Percentiles rank a stretch among this genome's conserved stretches.
Evolutionary conservation across 2,888 invertebrate genomes (phyloP).

Genomic region (Cactoblastis cactorum): DNA sequence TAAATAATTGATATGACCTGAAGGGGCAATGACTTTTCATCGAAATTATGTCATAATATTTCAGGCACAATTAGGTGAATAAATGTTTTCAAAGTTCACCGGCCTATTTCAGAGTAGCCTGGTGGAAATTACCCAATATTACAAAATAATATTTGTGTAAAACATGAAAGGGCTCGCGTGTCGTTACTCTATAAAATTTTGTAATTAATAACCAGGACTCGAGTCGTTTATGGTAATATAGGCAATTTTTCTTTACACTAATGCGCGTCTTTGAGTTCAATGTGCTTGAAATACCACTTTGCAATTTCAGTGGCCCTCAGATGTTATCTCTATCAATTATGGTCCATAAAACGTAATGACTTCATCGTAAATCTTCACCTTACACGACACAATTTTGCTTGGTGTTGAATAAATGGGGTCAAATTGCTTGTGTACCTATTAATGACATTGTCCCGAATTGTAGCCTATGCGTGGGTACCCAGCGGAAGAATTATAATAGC

Average conservation of each 20-base stretch:
- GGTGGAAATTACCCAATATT: slow-evolving; percentile 31
- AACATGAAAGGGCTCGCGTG: slow-evolving; percentile 58
- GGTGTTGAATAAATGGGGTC: slow-evolving; percentile 72
- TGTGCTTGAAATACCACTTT: slow-evolving; percentile 65
- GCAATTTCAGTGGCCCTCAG: slow-evolving; percentile 69
- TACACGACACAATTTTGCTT: slow-evolving; percentile 73
- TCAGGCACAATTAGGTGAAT: slow-evolving; percentile 5
- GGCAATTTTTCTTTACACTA: slow-evolving; percentile 67
- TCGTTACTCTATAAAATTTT: slow-evolving; percentile 54
- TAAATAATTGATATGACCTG: not conserved
- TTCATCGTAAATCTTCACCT: slow-evolving; percentile 75
- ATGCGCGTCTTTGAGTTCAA: slow-evolving; percentile 65
- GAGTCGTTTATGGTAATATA: slow-evolving; percentile 65
- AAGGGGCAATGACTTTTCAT: not conserved
- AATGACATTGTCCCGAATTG: slow-evolving; percentile 49
- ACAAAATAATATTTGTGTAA: slow-evolving; percentile 45
- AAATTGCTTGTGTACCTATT: slow-evolving; percentile 60
- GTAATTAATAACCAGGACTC: slow-evolving; percentile 70
- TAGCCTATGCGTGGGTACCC: slow-evolving; percentile 18
- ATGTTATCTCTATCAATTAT: slow-evolving; percentile 77
- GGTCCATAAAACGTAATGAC: slow-evolving; percentile 77
- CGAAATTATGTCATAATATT: slow-evolving; percentile 11
- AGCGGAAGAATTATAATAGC: slow-evolving; percentile 19
- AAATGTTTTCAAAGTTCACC: slow-evolving; percentile 10
- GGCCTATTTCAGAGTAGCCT: slow-evolving; percentile 16